Evolutionary conservation across 1,140 invertebrate species (phyloP).

Genomic region (Thaumatotibia leucotreta): DNA sequence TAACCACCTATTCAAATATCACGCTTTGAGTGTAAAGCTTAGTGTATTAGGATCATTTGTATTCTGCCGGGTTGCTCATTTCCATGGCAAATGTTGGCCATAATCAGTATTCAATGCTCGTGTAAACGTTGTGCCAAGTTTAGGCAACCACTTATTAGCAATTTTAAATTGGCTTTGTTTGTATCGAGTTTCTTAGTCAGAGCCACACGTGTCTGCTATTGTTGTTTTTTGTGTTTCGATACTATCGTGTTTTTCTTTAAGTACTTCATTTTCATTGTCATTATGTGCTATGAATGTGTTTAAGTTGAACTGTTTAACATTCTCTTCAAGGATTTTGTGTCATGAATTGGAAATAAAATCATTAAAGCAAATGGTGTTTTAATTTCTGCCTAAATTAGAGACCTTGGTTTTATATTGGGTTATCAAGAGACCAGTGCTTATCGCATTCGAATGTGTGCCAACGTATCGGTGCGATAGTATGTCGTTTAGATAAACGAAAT

Average conservation of each 20-base stretch:
- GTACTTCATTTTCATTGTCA: not conserved
- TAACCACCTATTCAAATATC: slow-evolving; percentile 1
- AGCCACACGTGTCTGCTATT: slow-evolving; percentile 38
- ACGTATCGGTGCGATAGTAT: not conserved
- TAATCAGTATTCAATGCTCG: slow-evolving; percentile 45
- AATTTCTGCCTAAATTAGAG: slow-evolving; percentile 1
- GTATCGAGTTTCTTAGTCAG: slow-evolving; percentile 33
- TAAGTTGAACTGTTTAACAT: too few species aligned
- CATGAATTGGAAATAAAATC: not conserved
- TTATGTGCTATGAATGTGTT: not conserved
- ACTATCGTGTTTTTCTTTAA: not conserved
- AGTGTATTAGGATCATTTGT: not conserved
- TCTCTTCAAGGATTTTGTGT: too few species aligned
- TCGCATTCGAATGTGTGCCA: not conserved
- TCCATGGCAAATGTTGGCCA: slow-evolving; percentile 41
- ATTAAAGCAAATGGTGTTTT: slow-evolving; percentile 4
- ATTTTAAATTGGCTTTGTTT: slow-evolving; percentile 59
- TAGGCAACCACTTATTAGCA: slow-evolving; percentile 58
- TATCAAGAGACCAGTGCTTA: not conserved
- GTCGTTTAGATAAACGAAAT: not conserved
- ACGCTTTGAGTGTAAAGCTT: not conserved
- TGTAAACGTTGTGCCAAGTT: slow-evolving; percentile 43
- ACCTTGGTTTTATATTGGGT: not conserved
- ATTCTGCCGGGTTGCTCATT: slow-evolving; percentile 21
- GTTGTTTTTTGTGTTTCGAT: slow-evolving; percentile 17